These are phyloP conservation scores for Penaeus japonicus DNA, from an alignment of 1,140 invertebrate genomes.

Conservation along the genomic window DNA sequence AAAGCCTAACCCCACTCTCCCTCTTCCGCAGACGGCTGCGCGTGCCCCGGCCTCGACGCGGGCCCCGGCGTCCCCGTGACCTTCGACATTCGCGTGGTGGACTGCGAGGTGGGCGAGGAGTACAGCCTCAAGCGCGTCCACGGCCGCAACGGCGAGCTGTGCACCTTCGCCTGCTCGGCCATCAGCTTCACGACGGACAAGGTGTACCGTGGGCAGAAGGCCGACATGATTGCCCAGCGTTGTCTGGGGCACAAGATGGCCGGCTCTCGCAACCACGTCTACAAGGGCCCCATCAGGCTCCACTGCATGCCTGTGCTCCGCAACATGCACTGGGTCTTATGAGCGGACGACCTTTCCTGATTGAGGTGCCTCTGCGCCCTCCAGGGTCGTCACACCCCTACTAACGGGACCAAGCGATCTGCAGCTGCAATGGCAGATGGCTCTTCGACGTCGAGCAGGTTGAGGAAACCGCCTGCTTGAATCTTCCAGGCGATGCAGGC, in stretches of 20 bases:
- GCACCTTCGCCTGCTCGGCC: constrained; percentile 56
- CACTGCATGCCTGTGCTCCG: constrained; percentile 15
- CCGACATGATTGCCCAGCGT: constrained; percentile 62
- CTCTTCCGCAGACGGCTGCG: not conserved
- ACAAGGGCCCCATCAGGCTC: constrained; percentile 45
- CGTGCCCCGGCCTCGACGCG: not conserved
- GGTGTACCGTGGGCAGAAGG: constrained; percentile 62
- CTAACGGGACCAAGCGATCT: not conserved
- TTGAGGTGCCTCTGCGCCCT: not conserved
- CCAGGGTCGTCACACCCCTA: not conserved
- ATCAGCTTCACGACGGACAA: constrained; percentile 61
- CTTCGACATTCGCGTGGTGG: constrained; percentile 61
- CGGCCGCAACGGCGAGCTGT: constrained; percentile 59
- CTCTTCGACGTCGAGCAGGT: too few relatives aligned
- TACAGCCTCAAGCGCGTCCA: constrained; percentile 59
- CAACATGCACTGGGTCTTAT: constrained; percentile 41
- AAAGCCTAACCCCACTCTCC: not conserved
- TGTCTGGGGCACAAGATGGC: constrained; percentile 58
- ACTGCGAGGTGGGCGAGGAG: constrained; percentile 61
- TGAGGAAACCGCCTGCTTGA: too few relatives aligned
- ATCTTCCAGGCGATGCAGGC: too few relatives aligned
- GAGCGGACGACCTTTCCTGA: not conserved
- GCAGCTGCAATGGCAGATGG: not conserved
- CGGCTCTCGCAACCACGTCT: constrained; percentile 39
- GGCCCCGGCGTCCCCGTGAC: constrained; percentile 49